Percentiles rank a stretch among this genome's conserved stretches.
phyloP scores from a whole-genome alignment of 2,888 invertebrate species.

The Bembecia ichneumoniformis region DNA sequence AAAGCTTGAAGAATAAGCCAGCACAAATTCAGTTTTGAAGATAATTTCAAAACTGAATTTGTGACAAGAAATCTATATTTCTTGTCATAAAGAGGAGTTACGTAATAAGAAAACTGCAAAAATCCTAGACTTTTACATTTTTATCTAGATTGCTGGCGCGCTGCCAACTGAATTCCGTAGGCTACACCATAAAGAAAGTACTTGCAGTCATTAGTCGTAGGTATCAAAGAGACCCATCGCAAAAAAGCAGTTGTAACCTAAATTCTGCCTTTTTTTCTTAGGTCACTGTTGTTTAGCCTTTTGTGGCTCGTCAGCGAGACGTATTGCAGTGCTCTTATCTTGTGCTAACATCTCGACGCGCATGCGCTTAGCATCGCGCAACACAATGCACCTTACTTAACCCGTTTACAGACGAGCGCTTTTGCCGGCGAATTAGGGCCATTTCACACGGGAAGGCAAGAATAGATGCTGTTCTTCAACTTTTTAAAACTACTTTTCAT shows the following conservation, averaged over 20 bases:
- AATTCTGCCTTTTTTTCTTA: neutral
- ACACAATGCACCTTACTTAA: neutral
- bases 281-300: conserved; percentile 3
- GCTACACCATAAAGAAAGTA: neutral
- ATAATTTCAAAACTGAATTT: too few relatives aligned
- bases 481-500: too few relatives aligned
- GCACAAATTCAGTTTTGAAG: too few relatives aligned
- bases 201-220: conserved; percentile 1
- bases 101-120: too few relatives aligned
- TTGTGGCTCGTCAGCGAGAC: neutral
- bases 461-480: neutral
- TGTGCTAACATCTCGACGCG: neutral
- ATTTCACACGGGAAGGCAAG: neutral
- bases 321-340: neutral
- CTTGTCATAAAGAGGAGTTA: too few relatives aligned
- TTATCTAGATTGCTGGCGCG: too few relatives aligned
- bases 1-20: too few relatives aligned
- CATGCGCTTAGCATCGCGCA: neutral
- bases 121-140: too few relatives aligned
- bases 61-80: too few relatives aligned
- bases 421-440: neutral
- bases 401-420: neutral
- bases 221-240: conserved; percentile 1
- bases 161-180: neutral
- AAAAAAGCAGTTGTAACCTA: conserved; percentile 1